A percentile compares a stretch with the other conserved stretches of the same genome.
These are phyloP conservation scores for Archilochus colubris DNA, from an alignment of 2,113 vertebrate genomes.

Conservation along the genomic window DNA sequence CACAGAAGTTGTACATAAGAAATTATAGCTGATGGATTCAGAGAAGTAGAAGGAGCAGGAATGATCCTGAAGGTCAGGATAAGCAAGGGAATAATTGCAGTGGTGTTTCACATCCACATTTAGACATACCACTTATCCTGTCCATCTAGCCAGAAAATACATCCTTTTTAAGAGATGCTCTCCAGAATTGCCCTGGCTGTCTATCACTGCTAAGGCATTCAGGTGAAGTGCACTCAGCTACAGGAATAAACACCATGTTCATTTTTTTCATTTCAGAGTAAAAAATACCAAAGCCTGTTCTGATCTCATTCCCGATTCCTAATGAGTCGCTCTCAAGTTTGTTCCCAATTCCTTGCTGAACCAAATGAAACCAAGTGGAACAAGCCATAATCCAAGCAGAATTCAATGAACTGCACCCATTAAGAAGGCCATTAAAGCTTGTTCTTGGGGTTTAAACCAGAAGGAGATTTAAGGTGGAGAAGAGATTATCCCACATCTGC, in stretches of 20 bases:
- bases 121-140: neutral
- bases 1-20: constrained; percentile 63
- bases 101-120: neutral
- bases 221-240: neutral
- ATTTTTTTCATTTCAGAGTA: neutral
- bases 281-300: neutral
- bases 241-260: neutral
- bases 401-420: constrained; percentile 41
- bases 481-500: constrained; percentile 53
- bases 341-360: constrained; percentile 28
- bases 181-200: neutral
- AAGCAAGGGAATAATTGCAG: neutral
- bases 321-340: neutral
- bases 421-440: constrained; percentile 36
- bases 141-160: neutral
- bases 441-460: constrained; percentile 23
- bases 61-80: neutral
- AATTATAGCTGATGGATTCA: constrained; percentile 19
- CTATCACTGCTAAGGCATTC: neutral
- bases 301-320: neutral
- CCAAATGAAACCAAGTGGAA: constrained; percentile 43
- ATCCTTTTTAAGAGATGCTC: neutral
- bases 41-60: constrained; percentile 32
- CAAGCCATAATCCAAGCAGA: constrained; percentile 33
- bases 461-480: constrained; percentile 31